Conservation (phyloP, 1,140 invertebrate species). For the Magallana ariakensis region DNA sequence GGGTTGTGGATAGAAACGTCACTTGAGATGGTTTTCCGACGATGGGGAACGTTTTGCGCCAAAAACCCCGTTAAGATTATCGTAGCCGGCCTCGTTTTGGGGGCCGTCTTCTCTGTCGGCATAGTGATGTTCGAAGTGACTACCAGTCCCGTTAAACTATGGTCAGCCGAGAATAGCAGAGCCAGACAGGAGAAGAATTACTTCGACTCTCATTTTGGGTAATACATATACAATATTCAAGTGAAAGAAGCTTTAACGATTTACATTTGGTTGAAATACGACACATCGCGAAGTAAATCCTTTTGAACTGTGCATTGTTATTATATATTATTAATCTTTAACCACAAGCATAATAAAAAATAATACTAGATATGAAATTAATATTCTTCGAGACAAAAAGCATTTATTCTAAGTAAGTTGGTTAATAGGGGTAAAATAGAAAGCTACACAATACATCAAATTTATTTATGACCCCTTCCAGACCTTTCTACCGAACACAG, state of each 20-base stretch:
- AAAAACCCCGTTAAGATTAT: constrained; percentile 88
- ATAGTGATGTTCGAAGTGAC: constrained; percentile 88
- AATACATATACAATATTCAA: constrained; percentile 42
- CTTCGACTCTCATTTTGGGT: constrained; percentile 89
- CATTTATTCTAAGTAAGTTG: no score
- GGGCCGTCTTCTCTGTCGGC: constrained; percentile 84
- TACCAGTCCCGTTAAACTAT: constrained; percentile 97
- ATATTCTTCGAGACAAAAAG: no score
- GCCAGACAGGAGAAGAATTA: constrained; percentile 92
- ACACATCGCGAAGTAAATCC: no score
- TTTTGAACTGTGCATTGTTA: no score
- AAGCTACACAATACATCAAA: no score
- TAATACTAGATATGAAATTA: no score
- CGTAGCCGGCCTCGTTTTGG: constrained; percentile 84
- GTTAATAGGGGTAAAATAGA: no score
- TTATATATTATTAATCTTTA: no score
- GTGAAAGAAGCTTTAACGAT: no score
- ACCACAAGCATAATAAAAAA: no score
- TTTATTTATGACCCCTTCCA: constrained; percentile 65
- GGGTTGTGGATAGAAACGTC: constrained; percentile 88
- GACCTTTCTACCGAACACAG: constrained; percentile 97
- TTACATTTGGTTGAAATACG: no score
- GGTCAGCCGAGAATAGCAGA: constrained; percentile 93
- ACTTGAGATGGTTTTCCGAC: constrained; percentile 88
- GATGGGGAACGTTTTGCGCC: constrained; percentile 90